A percentile compares a stretch with the other conserved stretches of the same genome.
Conservation (phyloP, 2,797 vertebrate genomes). For the Spheniscus humboldti region DNA sequence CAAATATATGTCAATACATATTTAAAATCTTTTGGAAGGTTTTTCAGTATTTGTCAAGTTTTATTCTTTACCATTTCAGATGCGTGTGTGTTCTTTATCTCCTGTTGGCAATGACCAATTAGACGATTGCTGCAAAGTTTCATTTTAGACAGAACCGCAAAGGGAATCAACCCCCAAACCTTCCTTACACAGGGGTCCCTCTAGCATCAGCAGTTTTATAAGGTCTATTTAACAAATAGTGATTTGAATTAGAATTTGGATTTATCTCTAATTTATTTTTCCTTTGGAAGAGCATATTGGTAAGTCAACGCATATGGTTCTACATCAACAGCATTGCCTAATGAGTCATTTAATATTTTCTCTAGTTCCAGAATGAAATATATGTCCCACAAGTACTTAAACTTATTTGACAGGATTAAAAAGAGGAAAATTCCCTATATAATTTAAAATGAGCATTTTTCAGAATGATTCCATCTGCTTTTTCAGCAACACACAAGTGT, state of each 20-base stretch:
- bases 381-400: neutral
- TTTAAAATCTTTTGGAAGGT: neutral
- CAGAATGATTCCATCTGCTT: slow-evolving; percentile 43
- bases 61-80: neutral
- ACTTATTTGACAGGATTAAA: neutral
- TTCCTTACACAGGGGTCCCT: neutral
- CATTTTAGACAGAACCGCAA: neutral
- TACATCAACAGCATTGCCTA: neutral
- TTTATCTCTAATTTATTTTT: neutral
- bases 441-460: slow-evolving; percentile 27
- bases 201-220: neutral
- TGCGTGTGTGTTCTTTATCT: neutral
- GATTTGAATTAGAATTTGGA: neutral
- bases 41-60: neutral
- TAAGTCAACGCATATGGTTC: neutral
- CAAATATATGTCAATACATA: neutral
- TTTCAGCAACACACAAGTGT: neutral
- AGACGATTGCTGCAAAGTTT: neutral
- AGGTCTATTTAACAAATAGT: neutral
- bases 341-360: neutral
- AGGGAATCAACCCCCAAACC: neutral
- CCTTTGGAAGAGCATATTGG: neutral
- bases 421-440: neutral
- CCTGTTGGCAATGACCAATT: neutral
- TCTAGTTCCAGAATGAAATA: neutral